Percentiles rank a stretch among this genome's conserved stretches.
Conservation (phyloP, 2,888 invertebrate species). For the Metacarcinus magister region DNA sequence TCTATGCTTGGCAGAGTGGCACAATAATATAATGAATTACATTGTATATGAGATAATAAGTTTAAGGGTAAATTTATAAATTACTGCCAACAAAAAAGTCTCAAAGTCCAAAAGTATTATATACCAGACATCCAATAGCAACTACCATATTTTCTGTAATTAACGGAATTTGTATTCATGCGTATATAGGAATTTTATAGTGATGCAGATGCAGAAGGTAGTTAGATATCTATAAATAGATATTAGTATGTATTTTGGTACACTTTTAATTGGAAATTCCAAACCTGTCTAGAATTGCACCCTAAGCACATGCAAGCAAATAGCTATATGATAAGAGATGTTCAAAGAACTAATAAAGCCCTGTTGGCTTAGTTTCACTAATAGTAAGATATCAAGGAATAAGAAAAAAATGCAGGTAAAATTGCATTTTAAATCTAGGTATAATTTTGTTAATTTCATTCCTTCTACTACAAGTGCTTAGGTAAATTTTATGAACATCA, state of each 20-base stretch:
- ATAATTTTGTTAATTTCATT: background rate
- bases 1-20: constrained; percentile 78
- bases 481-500: background rate
- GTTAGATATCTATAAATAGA: constrained; percentile 33
- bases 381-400: background rate
- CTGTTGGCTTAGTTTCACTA: background rate
- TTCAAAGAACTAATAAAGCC: background rate
- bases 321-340: background rate
- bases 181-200: constrained; percentile 42
- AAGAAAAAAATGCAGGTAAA: background rate
- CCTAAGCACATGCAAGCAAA: constrained; percentile 30
- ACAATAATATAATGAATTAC: constrained; percentile 65
- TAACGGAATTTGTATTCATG: constrained; percentile 27
- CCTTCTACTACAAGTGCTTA: background rate
- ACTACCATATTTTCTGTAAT: constrained; percentile 69
- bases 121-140: constrained; percentile 58
- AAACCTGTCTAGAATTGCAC: constrained; percentile 43
- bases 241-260: constrained; percentile 49
- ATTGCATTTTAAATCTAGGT: background rate
- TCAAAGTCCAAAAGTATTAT: constrained; percentile 68
- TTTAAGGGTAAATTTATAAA: constrained; percentile 69
- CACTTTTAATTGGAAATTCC: constrained; percentile 49
- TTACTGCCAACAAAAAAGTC: constrained; percentile 71
- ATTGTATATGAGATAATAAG: constrained; percentile 61
- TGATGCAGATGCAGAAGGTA: constrained; percentile 45